Percentiles rank a stretch among this genome's conserved stretches.
phyloP scores from a whole-genome alignment of 2,113 vertebrate species.

The Neotoma lepida region DNA sequence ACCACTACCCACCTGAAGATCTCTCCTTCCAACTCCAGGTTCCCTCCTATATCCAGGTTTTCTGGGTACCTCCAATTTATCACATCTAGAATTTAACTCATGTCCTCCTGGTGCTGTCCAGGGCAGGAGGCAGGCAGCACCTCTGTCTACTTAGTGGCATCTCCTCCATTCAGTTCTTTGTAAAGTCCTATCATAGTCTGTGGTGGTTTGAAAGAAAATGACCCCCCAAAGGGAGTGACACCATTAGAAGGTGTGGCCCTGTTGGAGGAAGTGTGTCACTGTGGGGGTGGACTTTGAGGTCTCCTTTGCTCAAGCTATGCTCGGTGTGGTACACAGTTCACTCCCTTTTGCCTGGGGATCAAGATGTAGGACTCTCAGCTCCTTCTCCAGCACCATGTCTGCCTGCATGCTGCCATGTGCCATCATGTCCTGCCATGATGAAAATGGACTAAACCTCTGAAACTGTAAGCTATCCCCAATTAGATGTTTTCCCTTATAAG shows the following conservation, averaged over 20 bases:
- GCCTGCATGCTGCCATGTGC: background rate
- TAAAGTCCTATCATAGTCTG: background rate
- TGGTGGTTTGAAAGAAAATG: background rate
- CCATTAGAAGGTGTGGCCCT: background rate
- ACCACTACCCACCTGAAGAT: no score
- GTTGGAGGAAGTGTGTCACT: background rate
- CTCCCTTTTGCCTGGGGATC: background rate
- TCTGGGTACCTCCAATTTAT: background rate
- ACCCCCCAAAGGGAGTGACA: background rate
- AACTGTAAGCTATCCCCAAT: background rate
- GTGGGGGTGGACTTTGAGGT: background rate
- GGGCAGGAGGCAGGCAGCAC: background rate
- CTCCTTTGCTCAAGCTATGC: background rate
- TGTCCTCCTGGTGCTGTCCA: background rate
- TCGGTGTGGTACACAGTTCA: background rate
- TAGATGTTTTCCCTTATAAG: background rate
- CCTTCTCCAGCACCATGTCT: background rate
- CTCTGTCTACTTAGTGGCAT: background rate
- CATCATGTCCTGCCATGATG: background rate
- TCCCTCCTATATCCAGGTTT: background rate
- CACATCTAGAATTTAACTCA: background rate
- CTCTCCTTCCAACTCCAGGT: background rate
- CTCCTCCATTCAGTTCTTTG: background rate
- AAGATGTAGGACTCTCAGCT: background rate
- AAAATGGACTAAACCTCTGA: background rate